Percentiles rank a stretch among this genome's conserved stretches.
These are phyloP conservation scores for Brachylomia viminalis DNA, from an alignment of 2,888 invertebrate species.

Conservation along the genomic window DNA sequence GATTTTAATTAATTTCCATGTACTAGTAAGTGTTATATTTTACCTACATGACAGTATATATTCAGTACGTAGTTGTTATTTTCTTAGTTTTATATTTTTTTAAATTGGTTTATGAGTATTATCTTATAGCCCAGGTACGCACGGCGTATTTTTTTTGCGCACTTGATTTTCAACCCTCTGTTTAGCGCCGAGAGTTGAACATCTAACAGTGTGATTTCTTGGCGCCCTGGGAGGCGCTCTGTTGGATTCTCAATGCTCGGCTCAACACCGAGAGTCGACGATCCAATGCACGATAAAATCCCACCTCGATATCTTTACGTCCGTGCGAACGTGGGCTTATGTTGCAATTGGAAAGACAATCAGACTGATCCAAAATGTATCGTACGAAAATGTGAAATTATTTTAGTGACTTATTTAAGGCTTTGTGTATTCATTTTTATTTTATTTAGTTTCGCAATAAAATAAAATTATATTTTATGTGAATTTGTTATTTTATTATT, in stretches of 20 bases:
- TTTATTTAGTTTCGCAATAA: slow-evolving; percentile 76
- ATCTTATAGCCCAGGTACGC: background rate
- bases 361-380: slow-evolving; percentile 68
- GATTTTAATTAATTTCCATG: slow-evolving; percentile 51
- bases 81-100: slow-evolving; percentile 15
- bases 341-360: slow-evolving; percentile 62
- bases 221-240: too few relatives aligned
- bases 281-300: too few relatives aligned
- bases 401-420: slow-evolving; percentile 66
- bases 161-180: too few relatives aligned
- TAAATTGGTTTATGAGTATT: slow-evolving; percentile 45
- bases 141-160: too few relatives aligned
- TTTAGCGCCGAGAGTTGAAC: too few relatives aligned
- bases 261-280: too few relatives aligned
- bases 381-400: slow-evolving; percentile 61
- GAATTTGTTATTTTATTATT: slow-evolving; percentile 70
- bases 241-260: too few relatives aligned
- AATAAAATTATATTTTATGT: slow-evolving; percentile 70
- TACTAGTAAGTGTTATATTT: slow-evolving; percentile 63
- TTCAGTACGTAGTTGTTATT: slow-evolving; percentile 37
- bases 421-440: slow-evolving; percentile 73
- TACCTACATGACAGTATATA: slow-evolving; percentile 79
- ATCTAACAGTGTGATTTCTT: too few relatives aligned
- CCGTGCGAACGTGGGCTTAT: background rate
- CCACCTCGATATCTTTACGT: too few relatives aligned